Conservation (phyloP, 2,888 invertebrate species). For the Euproctis similis region DNA sequence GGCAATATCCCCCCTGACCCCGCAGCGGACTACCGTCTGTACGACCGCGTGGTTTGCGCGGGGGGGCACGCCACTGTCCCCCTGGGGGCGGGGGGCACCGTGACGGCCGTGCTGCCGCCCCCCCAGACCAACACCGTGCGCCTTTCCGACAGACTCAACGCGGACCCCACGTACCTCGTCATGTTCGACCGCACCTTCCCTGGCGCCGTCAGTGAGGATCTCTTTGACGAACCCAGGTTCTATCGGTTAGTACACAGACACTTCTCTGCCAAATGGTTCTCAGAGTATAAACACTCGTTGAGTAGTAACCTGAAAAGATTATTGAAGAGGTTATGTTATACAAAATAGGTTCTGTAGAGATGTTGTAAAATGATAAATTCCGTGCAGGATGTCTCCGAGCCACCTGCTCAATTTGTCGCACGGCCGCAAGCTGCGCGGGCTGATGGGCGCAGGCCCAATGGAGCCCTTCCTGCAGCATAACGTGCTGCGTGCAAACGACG, state of each 20-base stretch:
- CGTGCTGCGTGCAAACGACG: conserved; percentile 44
- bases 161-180: conserved; percentile 82
- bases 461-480: conserved; percentile 22
- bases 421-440: conserved; percentile 53
- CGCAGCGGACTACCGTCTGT: conserved; percentile 78
- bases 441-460: conserved; percentile 7
- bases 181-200: conserved; percentile 86
- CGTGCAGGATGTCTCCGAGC: conserved; percentile 52
- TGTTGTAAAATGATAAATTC: too few species aligned
- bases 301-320: too few species aligned
- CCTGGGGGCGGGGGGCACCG: conserved; percentile 87
- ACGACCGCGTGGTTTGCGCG: conserved; percentile 90
- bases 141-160: conserved; percentile 66
- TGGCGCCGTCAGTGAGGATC: conserved; percentile 71
- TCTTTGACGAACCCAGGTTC: conserved; percentile 45
- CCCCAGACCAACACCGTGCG: conserved; percentile 57
- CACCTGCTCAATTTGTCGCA: conserved; percentile 60
- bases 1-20: conserved; percentile 81
- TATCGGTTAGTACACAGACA: conserved; percentile 55
- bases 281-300: too few species aligned
- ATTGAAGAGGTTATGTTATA: too few species aligned
- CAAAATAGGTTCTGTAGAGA: too few species aligned
- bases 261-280: too few species aligned
- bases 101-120: conserved; percentile 79
- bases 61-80: conserved; percentile 86